A percentile compares a stretch with the other conserved stretches of the same genome.
phyloP scores from a whole-genome alignment of 92 coral and sea anemone species.

The Porites lobata region DNA sequence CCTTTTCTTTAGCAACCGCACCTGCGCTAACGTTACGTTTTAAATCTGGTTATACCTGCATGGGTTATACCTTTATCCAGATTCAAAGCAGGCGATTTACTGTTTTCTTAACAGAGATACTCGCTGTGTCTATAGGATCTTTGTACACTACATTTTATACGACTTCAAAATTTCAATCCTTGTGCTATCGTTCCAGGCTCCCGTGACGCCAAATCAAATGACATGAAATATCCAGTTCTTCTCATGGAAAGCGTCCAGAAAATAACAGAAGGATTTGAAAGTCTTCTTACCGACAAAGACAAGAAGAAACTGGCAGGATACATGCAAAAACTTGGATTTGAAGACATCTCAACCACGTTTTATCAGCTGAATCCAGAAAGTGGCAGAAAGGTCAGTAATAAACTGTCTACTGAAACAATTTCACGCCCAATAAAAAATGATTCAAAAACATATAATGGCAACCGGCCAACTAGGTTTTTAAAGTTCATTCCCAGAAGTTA shows the following conservation, averaged over 20 bases:
- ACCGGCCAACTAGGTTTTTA: too few relatives aligned
- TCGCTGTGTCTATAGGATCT: too few relatives aligned
- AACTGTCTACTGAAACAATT: neutral
- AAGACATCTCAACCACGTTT: conserved; percentile 52
- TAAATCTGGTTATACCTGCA: too few relatives aligned
- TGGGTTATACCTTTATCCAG: too few relatives aligned
- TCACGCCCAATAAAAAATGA: neutral
- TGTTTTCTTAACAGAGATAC: too few relatives aligned
- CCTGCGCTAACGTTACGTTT: too few relatives aligned
- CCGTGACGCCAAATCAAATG: conserved; percentile 11
- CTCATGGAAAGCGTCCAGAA: conserved; percentile 56
- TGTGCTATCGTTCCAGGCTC: neutral
- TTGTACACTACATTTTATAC: too few relatives aligned
- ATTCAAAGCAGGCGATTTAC: too few relatives aligned
- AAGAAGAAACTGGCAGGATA: conserved; percentile 58
- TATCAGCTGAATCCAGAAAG: neutral
- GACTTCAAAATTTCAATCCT: neutral
- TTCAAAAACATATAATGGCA: too few relatives aligned
- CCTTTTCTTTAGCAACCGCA: too few relatives aligned
- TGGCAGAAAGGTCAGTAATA: neutral
- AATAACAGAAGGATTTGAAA: conserved; percentile 34
- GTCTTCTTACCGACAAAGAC: conserved; percentile 31
- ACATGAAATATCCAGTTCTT: conserved; percentile 43
- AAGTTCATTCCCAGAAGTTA: too few relatives aligned
- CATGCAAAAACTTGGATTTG: conserved; percentile 66